These are phyloP conservation scores for Bolborhynchus lineola DNA, from an alignment of 2,113 vertebrate species.

Conservation along the genomic window DNA sequence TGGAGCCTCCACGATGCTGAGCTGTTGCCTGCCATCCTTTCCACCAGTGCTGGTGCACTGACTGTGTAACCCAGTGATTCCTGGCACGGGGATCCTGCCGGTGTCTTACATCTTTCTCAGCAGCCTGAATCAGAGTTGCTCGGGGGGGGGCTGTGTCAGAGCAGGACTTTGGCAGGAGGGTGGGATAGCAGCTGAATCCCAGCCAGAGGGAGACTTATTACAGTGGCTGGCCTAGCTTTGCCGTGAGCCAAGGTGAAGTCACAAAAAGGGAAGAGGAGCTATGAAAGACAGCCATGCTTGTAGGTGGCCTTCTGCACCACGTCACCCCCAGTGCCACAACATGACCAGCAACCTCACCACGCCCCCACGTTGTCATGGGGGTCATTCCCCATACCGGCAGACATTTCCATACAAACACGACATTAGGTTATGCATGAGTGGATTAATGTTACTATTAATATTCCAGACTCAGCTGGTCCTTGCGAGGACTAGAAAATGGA, in stretches of 20 bases:
- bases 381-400: background rate
- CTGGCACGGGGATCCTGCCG: rapidly evolving
- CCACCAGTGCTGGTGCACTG: rapidly evolving
- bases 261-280: background rate
- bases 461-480: background rate
- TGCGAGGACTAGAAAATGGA: background rate
- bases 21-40: background rate
- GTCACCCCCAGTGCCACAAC: rapidly evolving
- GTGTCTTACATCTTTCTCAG: background rate
- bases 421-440: background rate
- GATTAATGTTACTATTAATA: constrained; percentile 13
- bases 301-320: background rate
- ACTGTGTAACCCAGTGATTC: rapidly evolving
- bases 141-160: background rate
- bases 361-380: background rate
- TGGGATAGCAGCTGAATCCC: background rate
- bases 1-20: rapidly evolving
- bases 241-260: background rate
- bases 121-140: background rate
- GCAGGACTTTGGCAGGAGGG: background rate
- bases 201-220: too few species aligned
- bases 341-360: rapidly evolving
- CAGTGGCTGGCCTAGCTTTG: background rate
- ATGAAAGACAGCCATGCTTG: background rate
- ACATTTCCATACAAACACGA: background rate